Evolutionary conservation across 2,797 vertebrate species (phyloP).

Genomic region (Enoplosus armatus): DNA sequence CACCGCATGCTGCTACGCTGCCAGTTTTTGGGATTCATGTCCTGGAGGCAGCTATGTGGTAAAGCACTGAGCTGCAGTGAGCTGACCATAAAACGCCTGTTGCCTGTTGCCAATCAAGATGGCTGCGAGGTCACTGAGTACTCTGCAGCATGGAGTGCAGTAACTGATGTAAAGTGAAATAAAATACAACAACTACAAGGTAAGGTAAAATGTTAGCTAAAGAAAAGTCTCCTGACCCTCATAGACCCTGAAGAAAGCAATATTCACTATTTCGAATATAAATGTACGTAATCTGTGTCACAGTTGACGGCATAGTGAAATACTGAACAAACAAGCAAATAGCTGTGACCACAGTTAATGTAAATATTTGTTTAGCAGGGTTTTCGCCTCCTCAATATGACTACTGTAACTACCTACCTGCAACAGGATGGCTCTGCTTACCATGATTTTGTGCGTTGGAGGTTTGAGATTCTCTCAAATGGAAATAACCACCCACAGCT

Average conservation of each 20-base stretch:
- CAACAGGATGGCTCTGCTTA: background rate
- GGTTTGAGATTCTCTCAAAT: background rate
- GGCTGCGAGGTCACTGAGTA: background rate
- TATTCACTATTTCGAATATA: background rate
- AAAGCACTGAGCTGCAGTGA: conserved; percentile 4
- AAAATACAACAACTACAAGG: background rate
- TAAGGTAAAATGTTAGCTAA: background rate
- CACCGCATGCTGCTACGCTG: background rate
- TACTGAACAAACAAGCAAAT: background rate
- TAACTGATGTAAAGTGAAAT: background rate
- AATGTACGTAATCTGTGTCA: background rate
- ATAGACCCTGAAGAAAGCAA: background rate
- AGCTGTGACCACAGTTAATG: background rate
- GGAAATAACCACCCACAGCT: background rate
- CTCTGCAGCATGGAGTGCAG: background rate
- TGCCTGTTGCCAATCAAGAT: conserved; percentile 8
- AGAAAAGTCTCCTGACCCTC: background rate
- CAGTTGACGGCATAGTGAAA: background rate
- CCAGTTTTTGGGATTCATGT: background rate
- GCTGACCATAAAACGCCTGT: too few species aligned
- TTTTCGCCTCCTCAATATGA: background rate
- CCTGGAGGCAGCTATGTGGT: conserved; percentile 8
- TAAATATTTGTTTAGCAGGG: conserved; percentile 25
- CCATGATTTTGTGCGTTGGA: background rate
- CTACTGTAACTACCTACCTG: background rate